Percentiles rank a stretch among this genome's conserved stretches.
phyloP scores from a whole-genome alignment of 1,140 invertebrate genomes.

The Anadara kagoshimensis region DNA sequence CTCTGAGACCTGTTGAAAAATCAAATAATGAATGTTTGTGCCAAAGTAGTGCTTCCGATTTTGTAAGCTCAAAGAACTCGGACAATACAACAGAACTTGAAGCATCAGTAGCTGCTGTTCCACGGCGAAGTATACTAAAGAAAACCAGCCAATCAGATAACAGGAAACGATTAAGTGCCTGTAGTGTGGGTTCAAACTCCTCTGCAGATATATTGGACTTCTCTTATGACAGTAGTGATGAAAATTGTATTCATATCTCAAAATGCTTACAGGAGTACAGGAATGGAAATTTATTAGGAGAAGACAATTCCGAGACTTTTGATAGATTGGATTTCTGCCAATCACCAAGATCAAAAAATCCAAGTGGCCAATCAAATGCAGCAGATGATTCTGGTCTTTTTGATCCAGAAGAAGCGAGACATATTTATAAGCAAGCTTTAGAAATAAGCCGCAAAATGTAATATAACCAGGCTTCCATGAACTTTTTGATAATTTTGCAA shows the following conservation, averaged over 20 bases:
- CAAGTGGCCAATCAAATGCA: neutral
- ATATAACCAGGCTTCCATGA: too few relatives aligned
- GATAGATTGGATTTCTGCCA: conserved; percentile 13
- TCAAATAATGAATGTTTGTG: neutral
- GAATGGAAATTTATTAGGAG: conserved; percentile 5
- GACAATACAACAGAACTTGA: conserved; percentile 4
- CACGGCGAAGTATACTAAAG: conserved; percentile 61
- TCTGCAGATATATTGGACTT: conserved; percentile 71
- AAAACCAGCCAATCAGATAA: conserved; percentile 36
- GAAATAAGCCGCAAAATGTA: conserved; percentile 10
- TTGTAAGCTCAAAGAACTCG: conserved; percentile 3
- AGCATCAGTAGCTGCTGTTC: conserved; percentile 40
- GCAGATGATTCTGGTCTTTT: conserved; percentile 30
- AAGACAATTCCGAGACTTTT: neutral
- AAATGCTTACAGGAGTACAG: conserved; percentile 9
- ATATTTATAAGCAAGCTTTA: conserved; percentile 36
- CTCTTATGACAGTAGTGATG: conserved; percentile 69
- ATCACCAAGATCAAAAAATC: conserved; percentile 3
- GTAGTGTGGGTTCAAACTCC: conserved; percentile 69
- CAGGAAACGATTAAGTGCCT: conserved; percentile 65
- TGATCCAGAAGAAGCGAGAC: conserved; percentile 32
- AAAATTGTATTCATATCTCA: conserved; percentile 32
- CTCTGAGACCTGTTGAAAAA: conserved; percentile 11
- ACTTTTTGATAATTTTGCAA: too few relatives aligned
- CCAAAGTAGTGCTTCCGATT: conserved; percentile 7